Evolutionary conservation across 2,113 vertebrate genomes (phyloP), one percentile per base, ranked within the genome.

Genomic region (Mohoua ochrocephala): DNA sequence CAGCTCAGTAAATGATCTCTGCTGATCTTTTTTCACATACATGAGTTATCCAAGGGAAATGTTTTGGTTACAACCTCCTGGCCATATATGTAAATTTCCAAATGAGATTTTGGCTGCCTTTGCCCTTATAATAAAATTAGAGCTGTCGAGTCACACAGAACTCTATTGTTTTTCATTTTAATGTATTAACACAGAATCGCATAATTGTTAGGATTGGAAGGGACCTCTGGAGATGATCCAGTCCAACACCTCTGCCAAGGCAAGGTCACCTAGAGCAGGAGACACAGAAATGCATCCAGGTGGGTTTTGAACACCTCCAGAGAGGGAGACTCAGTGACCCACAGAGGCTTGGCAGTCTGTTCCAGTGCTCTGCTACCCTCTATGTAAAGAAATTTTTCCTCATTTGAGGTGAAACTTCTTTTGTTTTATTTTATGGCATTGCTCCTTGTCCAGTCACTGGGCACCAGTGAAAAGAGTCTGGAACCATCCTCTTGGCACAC

Each of bases 391-490:
- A 22, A 1, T n/a, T 39, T 23, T 59, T 41, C 20, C 39, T 75
- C 24, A 41, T 30, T 41, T 53, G 39, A 35, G 39, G 16, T 53
- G 24, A 24, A 18, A 39, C 3, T 45, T 65, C 2, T 26, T 57
- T 35, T 67, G 23, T 45, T 67, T 60, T 39, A 39, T 1, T 45
- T 82, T 8, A 45, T 30, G 13, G 7, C 33, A 30, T 59, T 74
- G 19, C 8, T 44, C 7, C 15, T 74, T 3, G 1, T 82, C 19
- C 28, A 45, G 33, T 67, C 0, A 0, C 23, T 52, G 27, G 16
- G 4, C 9, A n/a, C 7, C 2, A 9, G 23, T 67, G 28, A 67
- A 33, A 82, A 44, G 27, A 52, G 33, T 30, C 39, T 74, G 33
- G 13, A 19, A 44, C 8, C 8, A 39, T 81, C 19, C 3, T 45